Percentiles rank a stretch among this genome's conserved stretches.
Conservation (phyloP, 2,888 invertebrate genomes). For the Shargacucullia verbasci region DNA sequence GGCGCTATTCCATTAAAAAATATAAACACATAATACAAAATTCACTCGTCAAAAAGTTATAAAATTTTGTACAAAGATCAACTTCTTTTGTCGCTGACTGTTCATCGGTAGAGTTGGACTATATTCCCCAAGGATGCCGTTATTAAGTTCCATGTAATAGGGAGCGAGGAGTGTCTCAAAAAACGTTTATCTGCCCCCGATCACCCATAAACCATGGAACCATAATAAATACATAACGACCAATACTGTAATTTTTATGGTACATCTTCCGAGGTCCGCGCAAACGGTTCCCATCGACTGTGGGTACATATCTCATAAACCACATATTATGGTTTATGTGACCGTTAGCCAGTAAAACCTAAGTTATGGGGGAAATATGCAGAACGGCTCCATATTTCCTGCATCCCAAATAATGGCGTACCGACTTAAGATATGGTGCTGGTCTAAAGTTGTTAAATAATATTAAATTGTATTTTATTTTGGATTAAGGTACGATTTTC, state of each 20-base stretch:
- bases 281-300: conserved; percentile 57
- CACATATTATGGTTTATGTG: conserved; percentile 75
- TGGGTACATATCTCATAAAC: conserved; percentile 71
- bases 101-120: no score
- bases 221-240: conserved; percentile 35
- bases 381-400: conserved; percentile 62
- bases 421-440: conserved; percentile 29
- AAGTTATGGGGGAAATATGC: conserved; percentile 74
- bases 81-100: no score
- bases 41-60: no score
- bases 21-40: no score
- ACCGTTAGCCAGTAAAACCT: conserved; percentile 71
- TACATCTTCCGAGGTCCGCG: conserved; percentile 64
- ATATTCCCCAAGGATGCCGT: no score
- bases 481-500: no score
- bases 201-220: conserved; percentile 9
- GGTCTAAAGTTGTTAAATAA: conserved; percentile 26
- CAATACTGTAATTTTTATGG: conserved; percentile 71
- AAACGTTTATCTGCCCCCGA: conserved; percentile 6
- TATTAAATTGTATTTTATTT: no score
- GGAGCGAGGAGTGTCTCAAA: neutral
- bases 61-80: no score
- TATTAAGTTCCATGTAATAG: no score
- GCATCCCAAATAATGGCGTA: conserved; percentile 52
- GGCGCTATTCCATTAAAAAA: no score